Conservation (phyloP, 2,797 vertebrate genomes). For the Eutrigla gurnardus region DNA sequence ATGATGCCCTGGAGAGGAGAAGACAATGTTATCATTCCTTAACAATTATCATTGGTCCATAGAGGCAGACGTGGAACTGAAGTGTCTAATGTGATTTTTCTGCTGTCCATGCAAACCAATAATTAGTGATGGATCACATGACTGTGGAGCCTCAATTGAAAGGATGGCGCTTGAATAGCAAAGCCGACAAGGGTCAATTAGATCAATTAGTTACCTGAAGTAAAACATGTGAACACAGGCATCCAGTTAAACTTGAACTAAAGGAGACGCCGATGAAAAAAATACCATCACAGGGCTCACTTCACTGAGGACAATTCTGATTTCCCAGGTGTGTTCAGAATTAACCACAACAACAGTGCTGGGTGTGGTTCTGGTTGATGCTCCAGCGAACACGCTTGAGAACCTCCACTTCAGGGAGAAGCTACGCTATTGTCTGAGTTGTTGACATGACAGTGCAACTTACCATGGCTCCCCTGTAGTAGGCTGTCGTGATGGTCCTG, state of each 20-base stretch:
- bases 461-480: conserved; percentile 97
- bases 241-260: conserved; percentile 42
- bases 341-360: conserved; percentile 24
- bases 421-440: neutral
- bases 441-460: conserved; percentile 13
- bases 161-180: neutral
- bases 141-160: conserved; percentile 3
- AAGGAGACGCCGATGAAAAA: conserved; percentile 17
- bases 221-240: neutral
- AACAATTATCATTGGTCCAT: neutral
- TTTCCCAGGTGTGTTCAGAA: conserved; percentile 14
- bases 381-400: neutral
- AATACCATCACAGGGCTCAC: neutral
- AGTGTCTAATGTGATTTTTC: neutral
- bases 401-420: conserved; percentile 11
- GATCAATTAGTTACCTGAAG: neutral
- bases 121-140: conserved; percentile 8
- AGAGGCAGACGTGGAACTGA: neutral
- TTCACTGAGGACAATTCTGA: neutral
- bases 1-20: conserved; percentile 88
- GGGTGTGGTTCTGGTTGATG: conserved; percentile 36
- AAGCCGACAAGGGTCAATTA: neutral
- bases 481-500: conserved; percentile 96
- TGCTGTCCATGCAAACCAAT: neutral
- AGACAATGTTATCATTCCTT: neutral